A percentile compares a stretch with the other conserved stretches of the same genome.
Conservation (phyloP, 1,140 invertebrate species). For the Nilaparvata lugens region DNA sequence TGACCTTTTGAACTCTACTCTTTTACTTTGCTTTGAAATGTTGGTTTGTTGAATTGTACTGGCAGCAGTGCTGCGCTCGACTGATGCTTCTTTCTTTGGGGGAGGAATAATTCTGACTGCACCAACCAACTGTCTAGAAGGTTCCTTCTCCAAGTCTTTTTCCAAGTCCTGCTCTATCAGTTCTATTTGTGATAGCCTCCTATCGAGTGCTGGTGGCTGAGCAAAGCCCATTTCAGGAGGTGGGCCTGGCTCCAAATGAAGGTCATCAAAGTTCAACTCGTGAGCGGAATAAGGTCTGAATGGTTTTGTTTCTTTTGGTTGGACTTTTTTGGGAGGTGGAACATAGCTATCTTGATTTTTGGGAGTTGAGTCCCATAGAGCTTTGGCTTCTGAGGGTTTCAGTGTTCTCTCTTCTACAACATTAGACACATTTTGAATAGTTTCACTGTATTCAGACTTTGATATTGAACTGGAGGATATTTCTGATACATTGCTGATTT, state of each 20-base stretch:
- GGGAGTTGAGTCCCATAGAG: conserved; percentile 19
- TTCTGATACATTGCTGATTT: neutral
- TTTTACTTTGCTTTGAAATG: neutral
- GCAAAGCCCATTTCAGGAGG: conserved; percentile 55
- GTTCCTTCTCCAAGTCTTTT: conserved; percentile 42
- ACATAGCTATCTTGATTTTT: conserved; percentile 16
- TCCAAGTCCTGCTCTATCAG: conserved; percentile 47
- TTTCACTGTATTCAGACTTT: conserved; percentile 6
- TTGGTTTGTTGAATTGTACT: neutral
- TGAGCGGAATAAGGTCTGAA: conserved; percentile 33
- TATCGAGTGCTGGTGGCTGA: conserved; percentile 33
- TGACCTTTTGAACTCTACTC: conserved; percentile 13
- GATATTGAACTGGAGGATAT: neutral
- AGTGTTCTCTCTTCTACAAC: conserved; percentile 31
- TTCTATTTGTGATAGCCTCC: conserved; percentile 45
- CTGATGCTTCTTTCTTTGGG: conserved; percentile 28
- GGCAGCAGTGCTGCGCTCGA: conserved; percentile 19
- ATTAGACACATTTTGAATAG: neutral
- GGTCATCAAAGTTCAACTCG: conserved; percentile 37
- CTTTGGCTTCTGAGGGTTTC: conserved; percentile 26
- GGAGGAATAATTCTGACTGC: conserved; percentile 42
- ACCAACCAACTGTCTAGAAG: conserved; percentile 42
- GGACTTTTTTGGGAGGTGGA: conserved; percentile 16
- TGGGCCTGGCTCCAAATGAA: conserved; percentile 45
- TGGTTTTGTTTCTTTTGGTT: conserved; percentile 26